Evolutionary conservation across 2,797 vertebrate genomes (phyloP).

Genomic region (Urophycis tenuis): DNA sequence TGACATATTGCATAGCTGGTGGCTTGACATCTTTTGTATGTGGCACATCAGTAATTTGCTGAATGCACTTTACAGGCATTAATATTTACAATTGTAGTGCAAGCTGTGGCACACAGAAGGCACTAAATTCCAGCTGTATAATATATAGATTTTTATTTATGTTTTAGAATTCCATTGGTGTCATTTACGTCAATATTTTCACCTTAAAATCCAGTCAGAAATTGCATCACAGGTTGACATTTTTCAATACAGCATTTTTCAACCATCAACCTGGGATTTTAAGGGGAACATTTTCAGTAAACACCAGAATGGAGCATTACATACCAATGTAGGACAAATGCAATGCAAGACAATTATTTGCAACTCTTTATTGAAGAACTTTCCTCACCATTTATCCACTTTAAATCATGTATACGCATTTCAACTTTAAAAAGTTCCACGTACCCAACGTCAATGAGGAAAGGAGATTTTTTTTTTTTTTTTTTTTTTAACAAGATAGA

Average conservation of each 20-base stretch:
- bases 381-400: neutral
- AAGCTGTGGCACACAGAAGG: neutral
- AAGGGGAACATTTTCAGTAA: neutral
- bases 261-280: neutral
- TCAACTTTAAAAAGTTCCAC: neutral
- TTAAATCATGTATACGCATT: too few relatives aligned
- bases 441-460: neutral
- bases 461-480: too few relatives aligned
- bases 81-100: neutral
- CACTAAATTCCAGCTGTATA: neutral
- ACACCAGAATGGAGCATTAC: neutral
- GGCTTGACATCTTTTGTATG: neutral
- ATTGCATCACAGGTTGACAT: neutral
- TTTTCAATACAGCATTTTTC: neutral
- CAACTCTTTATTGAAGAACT: slow-evolving; percentile 2
- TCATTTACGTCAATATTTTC: neutral
- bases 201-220: too few relatives aligned
- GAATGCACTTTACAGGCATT: neutral
- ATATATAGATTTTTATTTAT: neutral
- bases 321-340: neutral
- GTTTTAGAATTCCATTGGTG: neutral
- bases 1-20: neutral
- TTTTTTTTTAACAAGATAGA: too few relatives aligned
- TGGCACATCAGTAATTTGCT: neutral
- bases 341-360: neutral